Evolutionary conservation across 2,888 invertebrate species (phyloP).

Genomic region (Polymixis flavicincta): DNA sequence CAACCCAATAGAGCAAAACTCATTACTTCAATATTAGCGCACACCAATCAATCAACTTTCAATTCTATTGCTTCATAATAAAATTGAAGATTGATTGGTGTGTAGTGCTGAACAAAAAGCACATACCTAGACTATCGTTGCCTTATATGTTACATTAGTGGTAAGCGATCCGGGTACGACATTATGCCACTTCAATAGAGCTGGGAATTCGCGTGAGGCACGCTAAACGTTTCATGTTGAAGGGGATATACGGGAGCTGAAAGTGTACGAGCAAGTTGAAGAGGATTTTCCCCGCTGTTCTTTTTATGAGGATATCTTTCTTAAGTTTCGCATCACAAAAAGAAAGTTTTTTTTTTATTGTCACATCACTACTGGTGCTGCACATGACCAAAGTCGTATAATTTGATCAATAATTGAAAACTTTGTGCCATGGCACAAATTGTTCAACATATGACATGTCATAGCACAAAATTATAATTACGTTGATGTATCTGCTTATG

Average conservation of each 20-base stretch:
- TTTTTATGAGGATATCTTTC: neutral
- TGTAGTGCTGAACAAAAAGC: conserved; percentile 40
- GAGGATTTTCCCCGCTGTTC: neutral
- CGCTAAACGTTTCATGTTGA: conserved; percentile 72
- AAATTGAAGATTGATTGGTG: conserved; percentile 49
- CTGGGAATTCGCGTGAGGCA: conserved; percentile 80
- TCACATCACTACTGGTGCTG: neutral
- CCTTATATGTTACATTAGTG: conserved; percentile 54
- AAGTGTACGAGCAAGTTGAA: conserved; percentile 23
- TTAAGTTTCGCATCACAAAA: too few species aligned
- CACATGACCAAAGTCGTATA: neutral
- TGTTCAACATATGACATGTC: too few species aligned
- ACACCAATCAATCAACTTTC: conserved; percentile 38
- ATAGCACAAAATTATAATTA: neutral
- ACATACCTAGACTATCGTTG: conserved; percentile 43
- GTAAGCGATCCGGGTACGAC: conserved; percentile 69
- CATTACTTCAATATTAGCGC: conserved; percentile 20
- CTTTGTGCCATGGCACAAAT: too few species aligned
- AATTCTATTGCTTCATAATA: conserved; percentile 46
- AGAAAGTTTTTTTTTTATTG: neutral
- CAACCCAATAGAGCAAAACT: conserved; percentile 22
- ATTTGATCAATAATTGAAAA: neutral
- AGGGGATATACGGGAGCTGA: conserved; percentile 54
- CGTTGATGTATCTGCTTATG: neutral
- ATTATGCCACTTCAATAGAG: conserved; percentile 79